Evolutionary conservation across 2,113 vertebrate species (phyloP), one percentile per base, ranked within the genome.

Genomic region (Tinamus guttatus): DNA sequence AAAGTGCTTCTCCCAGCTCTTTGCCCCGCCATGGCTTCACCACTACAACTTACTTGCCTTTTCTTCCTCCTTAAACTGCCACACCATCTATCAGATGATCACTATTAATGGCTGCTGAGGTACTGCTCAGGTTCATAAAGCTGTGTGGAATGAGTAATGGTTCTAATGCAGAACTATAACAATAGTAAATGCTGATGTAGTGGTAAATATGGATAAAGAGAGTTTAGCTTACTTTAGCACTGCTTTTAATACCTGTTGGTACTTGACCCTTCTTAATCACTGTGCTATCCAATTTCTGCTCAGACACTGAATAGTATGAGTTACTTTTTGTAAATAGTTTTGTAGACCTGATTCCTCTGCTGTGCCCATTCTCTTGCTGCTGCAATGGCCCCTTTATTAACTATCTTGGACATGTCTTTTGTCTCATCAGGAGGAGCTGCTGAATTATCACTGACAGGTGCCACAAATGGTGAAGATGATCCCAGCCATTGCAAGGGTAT

Each of bases 381-480:
- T 79, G 30, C 40, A 51, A 11, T 91, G 36, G 41, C 22, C 24
- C 16, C 58, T 15, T 85, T 68, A 81, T 60, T 90, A 82, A 81
- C 16, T 89, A 19, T 14, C 59, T 85, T 80, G 68, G 56, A 85
- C 41, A 21, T 90, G 51, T 85, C 17, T 91, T 94, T 69, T 85
- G n/a, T 67, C 63, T 75, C 68, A 74, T 67, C 87, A 85, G 51
- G 52, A 84, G 76, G 27, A 95, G 25, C 41, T 83, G 45, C 56
- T 91, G 91, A 94, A 95, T 84, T 95, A 58, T 56, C 51, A 70
- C 47, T 81, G 90, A 63, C 71, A 88, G 79, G 62, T 89, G 70
- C 67, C 87, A 70, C 0, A 1, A 62, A 71, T 0, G 3, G 49
- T 75, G 43, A 92, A 22, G 38, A 38, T 7, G 27, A 60, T 85